Evolutionary conservation across 2,797 vertebrate species (phyloP), one percentile per base, ranked within the genome.

Genomic region (Lacerta agilis): DNA sequence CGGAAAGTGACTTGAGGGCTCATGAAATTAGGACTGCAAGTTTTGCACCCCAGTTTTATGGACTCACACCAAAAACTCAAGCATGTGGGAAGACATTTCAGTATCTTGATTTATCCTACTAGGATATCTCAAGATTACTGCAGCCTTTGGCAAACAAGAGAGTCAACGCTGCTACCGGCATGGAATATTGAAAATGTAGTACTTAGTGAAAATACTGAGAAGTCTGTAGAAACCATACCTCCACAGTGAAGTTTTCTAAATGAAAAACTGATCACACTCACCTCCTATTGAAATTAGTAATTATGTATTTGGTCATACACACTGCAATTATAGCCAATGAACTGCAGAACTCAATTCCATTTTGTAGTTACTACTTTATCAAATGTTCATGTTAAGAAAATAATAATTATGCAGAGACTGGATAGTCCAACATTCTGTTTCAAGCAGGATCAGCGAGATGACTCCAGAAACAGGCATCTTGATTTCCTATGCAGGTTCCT

Each of bases 301-400:
- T 87, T 66, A 80, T 61, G 29, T 82, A 61, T 69, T 67, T 55
- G 25, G 45, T 43, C 18, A 58, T 61, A 71, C 25, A 78, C 27
- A 41, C 73, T 49, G 64, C 75, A 71, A 41, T 83, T 58, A 69
- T 23, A 23, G 17, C 41, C 61, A 77, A 49, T 77, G n/a, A 58
- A 78, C 58, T 83, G 81, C 49, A 82, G 72, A 87, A 82, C 45
- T 82, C 25, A 43, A 75, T 67, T 77, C 72, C 41, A 20, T 76
- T 82, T n/a, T 75, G 61, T 41, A 67, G 45, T 71, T 58, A 71
- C 45, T 79, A 11, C 25, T 71, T 58, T 78, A 71, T 83, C 33
- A 83, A 79, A 83, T 55, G 27, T 25, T 83, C 45, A 61, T 79
- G 20, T 72, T 83, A 61, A 58, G 20, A 61, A 82, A 88, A 83